Evolutionary conservation across 2,888 invertebrate species (phyloP).

Genomic region (Amiota mariae): DNA sequence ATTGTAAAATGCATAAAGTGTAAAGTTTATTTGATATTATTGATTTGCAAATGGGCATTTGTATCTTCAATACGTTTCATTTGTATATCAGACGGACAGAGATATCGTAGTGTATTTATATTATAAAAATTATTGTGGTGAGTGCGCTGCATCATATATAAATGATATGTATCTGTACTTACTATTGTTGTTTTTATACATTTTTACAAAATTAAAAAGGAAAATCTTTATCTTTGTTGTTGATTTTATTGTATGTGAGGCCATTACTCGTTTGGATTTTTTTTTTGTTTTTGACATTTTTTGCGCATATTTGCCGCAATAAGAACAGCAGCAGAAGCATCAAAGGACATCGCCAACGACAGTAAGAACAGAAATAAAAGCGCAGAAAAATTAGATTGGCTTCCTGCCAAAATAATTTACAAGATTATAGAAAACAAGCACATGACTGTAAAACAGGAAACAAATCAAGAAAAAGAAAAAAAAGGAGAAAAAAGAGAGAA

Average conservation of each 20-base stretch:
- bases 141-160: neutral
- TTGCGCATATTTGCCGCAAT: constrained; percentile 18
- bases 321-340: no score
- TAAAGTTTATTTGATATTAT: constrained; percentile 15
- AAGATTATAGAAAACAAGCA: constrained; percentile 28
- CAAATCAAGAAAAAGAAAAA: neutral
- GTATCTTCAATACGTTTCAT: no score
- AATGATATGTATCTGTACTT: constrained; percentile 1
- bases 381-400: constrained; percentile 23
- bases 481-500: neutral
- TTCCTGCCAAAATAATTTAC: constrained; percentile 31
- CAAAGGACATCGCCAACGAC: neutral
- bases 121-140: neutral
- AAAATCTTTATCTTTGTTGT: neutral
- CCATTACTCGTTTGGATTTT: neutral
- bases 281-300: constrained; percentile 8
- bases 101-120: neutral
- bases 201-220: constrained; percentile 11
- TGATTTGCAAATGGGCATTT: neutral
- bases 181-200: neutral
- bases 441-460: constrained; percentile 26
- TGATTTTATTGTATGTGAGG: neutral
- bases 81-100: no score
- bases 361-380: neutral
- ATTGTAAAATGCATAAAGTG: constrained; percentile 10